phyloP scores from a whole-genome alignment of 2,888 invertebrate genomes.

The Sinohyriopsis cumingii region DNA sequence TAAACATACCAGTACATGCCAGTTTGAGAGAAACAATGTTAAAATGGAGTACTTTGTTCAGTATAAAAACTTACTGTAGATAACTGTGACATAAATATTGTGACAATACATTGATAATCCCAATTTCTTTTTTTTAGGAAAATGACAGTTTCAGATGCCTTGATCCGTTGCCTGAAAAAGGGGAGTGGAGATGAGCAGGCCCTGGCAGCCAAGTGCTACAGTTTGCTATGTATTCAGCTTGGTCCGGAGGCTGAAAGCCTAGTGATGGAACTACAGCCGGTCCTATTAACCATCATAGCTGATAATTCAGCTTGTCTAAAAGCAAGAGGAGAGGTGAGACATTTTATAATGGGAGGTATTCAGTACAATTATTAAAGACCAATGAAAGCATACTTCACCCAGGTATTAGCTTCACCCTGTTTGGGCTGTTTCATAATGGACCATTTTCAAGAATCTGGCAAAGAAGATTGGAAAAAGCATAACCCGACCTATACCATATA shows the following conservation, averaged over 20 bases:
- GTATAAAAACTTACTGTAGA: not conserved
- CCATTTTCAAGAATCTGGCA: too few relatives aligned
- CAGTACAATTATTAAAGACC: too few relatives aligned
- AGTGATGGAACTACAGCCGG: constrained; percentile 82
- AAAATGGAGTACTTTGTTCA: not conserved
- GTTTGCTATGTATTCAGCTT: constrained; percentile 87
- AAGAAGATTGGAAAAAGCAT: too few relatives aligned
- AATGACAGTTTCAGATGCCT: constrained; percentile 81
- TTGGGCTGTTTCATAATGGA: too few relatives aligned
- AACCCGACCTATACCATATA: too few relatives aligned
- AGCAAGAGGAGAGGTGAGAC: constrained; percentile 78
- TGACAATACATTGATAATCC: not conserved
- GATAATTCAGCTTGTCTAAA: constrained; percentile 85
- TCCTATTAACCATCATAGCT: constrained; percentile 80
- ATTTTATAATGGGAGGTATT: not conserved
- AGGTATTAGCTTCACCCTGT: too few relatives aligned
- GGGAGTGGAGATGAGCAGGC: constrained; percentile 88
- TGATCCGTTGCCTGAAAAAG: constrained; percentile 86
- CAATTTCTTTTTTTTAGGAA: constrained; percentile 59
- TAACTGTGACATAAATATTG: not conserved
- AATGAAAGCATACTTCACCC: too few relatives aligned
- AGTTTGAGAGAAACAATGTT: too few relatives aligned
- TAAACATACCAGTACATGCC: too few relatives aligned
- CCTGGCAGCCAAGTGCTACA: constrained; percentile 86
- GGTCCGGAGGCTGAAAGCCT: constrained; percentile 82